These are phyloP conservation scores for Xenus cinereus DNA, from an alignment of 2,113 vertebrate genomes.

Conservation along the genomic window DNA sequence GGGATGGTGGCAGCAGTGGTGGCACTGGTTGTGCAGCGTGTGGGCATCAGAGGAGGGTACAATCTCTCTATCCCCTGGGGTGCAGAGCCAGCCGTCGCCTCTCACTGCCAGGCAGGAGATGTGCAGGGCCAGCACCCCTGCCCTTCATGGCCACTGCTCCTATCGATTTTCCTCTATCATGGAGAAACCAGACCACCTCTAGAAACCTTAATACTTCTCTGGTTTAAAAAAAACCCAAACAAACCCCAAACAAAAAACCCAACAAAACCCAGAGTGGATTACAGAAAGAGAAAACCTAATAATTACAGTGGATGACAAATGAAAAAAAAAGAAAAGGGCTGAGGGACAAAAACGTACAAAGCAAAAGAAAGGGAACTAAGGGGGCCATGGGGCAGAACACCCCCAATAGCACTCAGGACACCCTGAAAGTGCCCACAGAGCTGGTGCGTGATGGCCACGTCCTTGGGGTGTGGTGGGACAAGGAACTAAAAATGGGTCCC, in stretches of 20 bases:
- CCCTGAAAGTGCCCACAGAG: neutral
- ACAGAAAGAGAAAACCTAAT: neutral
- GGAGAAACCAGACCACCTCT: neutral
- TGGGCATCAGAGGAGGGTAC: neutral
- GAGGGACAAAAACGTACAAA: neutral
- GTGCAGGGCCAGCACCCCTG: neutral
- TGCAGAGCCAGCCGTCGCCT: neutral
- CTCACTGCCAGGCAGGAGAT: accelerated
- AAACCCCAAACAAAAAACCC: neutral
- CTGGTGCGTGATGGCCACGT: accelerated
- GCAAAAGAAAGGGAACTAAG: neutral
- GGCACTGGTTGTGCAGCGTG: neutral
- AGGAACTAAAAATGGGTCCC: neutral
- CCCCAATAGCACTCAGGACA: neutral
- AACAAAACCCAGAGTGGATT: neutral
- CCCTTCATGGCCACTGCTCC: neutral
- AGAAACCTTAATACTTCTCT: neutral
- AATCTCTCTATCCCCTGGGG: neutral
- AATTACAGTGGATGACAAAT: neutral
- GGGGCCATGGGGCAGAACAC: neutral
- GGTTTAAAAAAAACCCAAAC: neutral
- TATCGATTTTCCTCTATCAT: neutral
- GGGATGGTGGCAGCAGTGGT: neutral
- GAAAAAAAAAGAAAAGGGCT: neutral
- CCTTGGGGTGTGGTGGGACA: neutral